Conservation (phyloP, 2,797 vertebrate genomes). For the Coracias cyanogaster region DNA sequence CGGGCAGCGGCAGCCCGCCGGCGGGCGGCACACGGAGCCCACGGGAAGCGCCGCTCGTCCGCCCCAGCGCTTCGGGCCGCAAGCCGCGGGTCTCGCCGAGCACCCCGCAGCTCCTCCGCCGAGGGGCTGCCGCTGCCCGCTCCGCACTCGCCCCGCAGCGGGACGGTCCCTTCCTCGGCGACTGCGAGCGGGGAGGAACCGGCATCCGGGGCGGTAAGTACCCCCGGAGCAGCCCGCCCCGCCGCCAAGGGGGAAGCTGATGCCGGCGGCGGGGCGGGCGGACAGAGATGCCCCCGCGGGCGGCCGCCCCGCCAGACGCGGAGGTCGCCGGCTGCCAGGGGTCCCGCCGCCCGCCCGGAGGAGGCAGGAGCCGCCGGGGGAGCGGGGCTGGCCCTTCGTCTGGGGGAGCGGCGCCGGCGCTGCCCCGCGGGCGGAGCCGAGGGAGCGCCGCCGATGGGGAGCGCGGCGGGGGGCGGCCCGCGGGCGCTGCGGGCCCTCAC, state of each 20-base stretch:
- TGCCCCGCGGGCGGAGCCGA: not conserved
- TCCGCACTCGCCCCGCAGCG: not conserved
- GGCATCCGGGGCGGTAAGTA: not conserved
- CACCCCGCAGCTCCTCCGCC: not conserved
- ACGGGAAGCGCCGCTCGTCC: not conserved
- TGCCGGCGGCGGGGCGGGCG: not conserved
- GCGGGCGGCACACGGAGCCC: not conserved
- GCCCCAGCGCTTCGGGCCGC: not conserved
- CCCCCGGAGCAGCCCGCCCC: not conserved
- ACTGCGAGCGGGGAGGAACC: too few relatives aligned
- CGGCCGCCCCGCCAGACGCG: not conserved
- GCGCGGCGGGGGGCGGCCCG: not conserved
- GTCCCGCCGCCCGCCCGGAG: too few relatives aligned
- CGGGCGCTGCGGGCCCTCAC: constrained; percentile 69
- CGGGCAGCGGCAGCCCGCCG: not conserved
- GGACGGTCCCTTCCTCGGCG: not conserved
- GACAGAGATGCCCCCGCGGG: not conserved
- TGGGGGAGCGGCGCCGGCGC: not conserved
- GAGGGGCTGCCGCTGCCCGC: not conserved
- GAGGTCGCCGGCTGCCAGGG: not conserved
- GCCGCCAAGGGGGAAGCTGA: not conserved
- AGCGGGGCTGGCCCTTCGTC: not conserved
- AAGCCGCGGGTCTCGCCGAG: not conserved
- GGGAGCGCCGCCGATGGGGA: not conserved
- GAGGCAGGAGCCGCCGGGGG: not conserved